phyloP scores from a whole-genome alignment of 2,888 invertebrate species.

The Tolmerus cingulatus region DNA sequence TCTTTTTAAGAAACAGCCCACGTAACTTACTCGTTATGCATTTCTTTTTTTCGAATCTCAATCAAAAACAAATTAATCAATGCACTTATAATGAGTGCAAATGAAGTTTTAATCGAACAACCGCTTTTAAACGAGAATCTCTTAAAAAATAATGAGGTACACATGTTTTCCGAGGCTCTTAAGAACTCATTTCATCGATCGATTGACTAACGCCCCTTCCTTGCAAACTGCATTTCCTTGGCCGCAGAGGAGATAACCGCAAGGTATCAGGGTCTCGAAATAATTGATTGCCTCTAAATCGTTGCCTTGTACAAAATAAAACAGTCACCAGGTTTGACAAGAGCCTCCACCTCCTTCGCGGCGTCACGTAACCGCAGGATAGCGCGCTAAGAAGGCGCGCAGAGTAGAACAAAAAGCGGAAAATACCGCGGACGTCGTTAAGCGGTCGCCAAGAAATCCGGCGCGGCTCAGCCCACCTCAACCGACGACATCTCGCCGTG shows the following conservation, averaged over 20 bases:
- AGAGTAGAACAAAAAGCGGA: background rate
- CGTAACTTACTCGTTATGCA: too few relatives aligned
- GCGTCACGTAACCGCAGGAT: background rate
- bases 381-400: background rate
- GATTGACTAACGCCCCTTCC: background rate
- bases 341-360: background rate
- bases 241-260: background rate
- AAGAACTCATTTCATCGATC: background rate
- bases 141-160: background rate
- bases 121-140: background rate
- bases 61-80: background rate
- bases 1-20: too few relatives aligned
- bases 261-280: background rate
- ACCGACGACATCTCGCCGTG: constrained; percentile 19
- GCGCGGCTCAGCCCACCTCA: constrained; percentile 19
- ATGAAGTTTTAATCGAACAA: background rate
- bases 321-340: background rate
- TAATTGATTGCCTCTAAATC: background rate
- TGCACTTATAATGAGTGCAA: background rate
- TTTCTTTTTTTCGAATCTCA: too few relatives aligned
- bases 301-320: background rate
- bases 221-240: background rate
- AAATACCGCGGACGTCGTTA: background rate
- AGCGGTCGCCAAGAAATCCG: background rate
- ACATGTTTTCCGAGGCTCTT: background rate